A percentile compares a stretch with the other conserved stretches of the same genome.
Evolutionary conservation across 30 jellyfish, hydroid and myxozoan genomes (phyloP).

Genomic region (Chrysaora quinquecirrha): DNA sequence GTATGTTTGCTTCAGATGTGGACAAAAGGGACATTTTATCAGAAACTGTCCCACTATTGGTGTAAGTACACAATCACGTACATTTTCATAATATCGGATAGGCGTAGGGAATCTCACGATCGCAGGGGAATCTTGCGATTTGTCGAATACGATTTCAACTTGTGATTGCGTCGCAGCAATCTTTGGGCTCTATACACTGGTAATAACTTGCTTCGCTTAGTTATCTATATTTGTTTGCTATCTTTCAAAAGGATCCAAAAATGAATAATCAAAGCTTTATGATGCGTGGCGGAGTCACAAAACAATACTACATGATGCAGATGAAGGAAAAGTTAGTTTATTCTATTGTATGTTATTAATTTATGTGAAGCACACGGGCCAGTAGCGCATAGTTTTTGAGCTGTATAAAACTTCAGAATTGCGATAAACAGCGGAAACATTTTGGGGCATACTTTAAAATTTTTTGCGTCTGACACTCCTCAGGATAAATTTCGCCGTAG

Average conservation of each 20-base stretch:
- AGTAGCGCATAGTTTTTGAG: background rate
- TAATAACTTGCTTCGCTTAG: too few relatives aligned
- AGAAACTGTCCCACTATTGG: constrained; percentile 91
- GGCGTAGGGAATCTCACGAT: too few relatives aligned
- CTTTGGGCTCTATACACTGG: too few relatives aligned
- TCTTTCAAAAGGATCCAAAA: constrained; percentile 86
- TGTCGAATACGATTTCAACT: too few relatives aligned
- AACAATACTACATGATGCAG: constrained; percentile 67
- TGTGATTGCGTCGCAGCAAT: too few relatives aligned
- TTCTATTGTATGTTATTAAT: too few relatives aligned
- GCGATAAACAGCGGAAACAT: background rate
- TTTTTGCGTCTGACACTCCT: too few relatives aligned
- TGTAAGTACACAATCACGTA: constrained; percentile 42
- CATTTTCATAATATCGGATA: too few relatives aligned
- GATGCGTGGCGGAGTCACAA: constrained; percentile 43
- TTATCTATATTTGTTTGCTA: too few relatives aligned
- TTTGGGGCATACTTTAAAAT: background rate
- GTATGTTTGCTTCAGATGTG: constrained; percentile 90
- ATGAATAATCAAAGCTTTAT: constrained; percentile 22
- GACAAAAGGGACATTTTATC: constrained; percentile 95
- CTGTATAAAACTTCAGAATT: too few relatives aligned
- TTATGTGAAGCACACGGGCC: background rate
- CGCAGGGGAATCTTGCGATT: too few relatives aligned
- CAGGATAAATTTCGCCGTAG: too few relatives aligned
- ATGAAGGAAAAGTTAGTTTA: constrained; percentile 82